Evolutionary conservation across 2,113 vertebrate genomes (phyloP).

Genomic region (Boulengeromyrus knoepffleri): DNA sequence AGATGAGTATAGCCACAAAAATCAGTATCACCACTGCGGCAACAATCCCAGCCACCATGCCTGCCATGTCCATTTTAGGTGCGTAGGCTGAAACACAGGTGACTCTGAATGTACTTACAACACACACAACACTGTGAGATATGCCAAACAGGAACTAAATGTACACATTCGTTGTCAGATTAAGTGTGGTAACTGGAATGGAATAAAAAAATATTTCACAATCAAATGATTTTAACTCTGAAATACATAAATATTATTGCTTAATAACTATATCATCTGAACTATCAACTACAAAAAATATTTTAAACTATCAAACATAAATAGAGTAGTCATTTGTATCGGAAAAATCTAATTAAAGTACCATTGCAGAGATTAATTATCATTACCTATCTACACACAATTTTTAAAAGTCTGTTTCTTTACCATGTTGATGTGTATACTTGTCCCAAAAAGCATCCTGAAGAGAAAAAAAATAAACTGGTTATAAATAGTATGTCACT

Average conservation of each 20-base stretch:
- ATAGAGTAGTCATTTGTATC: background rate
- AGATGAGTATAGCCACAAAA: slow-evolving; percentile 49
- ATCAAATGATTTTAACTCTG: background rate
- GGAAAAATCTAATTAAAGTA: background rate
- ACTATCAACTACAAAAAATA: background rate
- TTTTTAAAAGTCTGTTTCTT: background rate
- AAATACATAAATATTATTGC: background rate
- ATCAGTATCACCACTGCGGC: slow-evolving; percentile 34
- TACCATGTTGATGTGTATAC: slow-evolving; percentile 46
- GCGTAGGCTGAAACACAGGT: background rate
- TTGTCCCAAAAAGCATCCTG: slow-evolving; percentile 38
- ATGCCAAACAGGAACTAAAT: background rate
- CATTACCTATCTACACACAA: background rate
- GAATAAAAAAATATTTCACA: background rate
- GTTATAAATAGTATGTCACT: background rate
- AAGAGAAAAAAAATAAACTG: slow-evolving; percentile 8
- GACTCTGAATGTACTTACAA: background rate
- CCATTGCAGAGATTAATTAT: background rate
- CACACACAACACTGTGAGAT: background rate
- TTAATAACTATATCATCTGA: background rate
- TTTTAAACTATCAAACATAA: background rate
- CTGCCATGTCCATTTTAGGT: slow-evolving; percentile 46
- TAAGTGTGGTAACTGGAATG: background rate
- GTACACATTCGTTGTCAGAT: background rate
- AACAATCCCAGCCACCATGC: slow-evolving; percentile 55